Conservation (phyloP, 2,888 invertebrate genomes). For the Hirtodrosophila alboralis region DNA sequence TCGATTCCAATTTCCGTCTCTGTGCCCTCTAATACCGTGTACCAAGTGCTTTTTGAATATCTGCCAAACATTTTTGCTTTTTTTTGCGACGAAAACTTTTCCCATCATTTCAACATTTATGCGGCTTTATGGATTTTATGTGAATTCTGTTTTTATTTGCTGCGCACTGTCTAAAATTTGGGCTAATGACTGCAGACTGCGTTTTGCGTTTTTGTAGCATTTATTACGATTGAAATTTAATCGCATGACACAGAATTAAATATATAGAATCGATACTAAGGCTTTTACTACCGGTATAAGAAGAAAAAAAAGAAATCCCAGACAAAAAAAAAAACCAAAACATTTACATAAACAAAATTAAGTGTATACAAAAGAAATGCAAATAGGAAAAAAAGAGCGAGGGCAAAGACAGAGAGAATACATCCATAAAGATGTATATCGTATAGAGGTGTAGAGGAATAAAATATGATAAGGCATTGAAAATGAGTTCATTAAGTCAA, state of each 20-base stretch:
- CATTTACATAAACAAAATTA: slow-evolving; percentile 50
- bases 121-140: slow-evolving; percentile 39
- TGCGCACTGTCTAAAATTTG: slow-evolving; percentile 48
- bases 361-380: slow-evolving; percentile 49
- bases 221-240: slow-evolving; percentile 27
- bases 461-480: slow-evolving; percentile 56
- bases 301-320: slow-evolving; percentile 7
- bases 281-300: slow-evolving; percentile 18
- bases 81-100: slow-evolving; percentile 35
- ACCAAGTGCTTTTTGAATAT: slow-evolving; percentile 43
- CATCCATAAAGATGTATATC: slow-evolving; percentile 34
- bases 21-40: slow-evolving; percentile 4
- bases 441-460: slow-evolving; percentile 38
- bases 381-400: slow-evolving; percentile 23
- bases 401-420: slow-evolving; percentile 3
- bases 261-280: slow-evolving; percentile 23
- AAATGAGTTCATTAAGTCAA: slow-evolving; percentile 69
- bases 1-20: no score
- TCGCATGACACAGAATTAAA: slow-evolving; percentile 15
- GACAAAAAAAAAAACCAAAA: slow-evolving; percentile 12
- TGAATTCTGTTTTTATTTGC: slow-evolving; percentile 39
- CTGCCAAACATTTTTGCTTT: slow-evolving; percentile 53
- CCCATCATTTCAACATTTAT: slow-evolving; percentile 41
- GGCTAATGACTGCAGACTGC: slow-evolving; percentile 72
- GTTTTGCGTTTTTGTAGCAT: slow-evolving; percentile 40